Conservation (phyloP, 64 coral and sea anemone genomes). For the Trachythela sp. region DNA sequence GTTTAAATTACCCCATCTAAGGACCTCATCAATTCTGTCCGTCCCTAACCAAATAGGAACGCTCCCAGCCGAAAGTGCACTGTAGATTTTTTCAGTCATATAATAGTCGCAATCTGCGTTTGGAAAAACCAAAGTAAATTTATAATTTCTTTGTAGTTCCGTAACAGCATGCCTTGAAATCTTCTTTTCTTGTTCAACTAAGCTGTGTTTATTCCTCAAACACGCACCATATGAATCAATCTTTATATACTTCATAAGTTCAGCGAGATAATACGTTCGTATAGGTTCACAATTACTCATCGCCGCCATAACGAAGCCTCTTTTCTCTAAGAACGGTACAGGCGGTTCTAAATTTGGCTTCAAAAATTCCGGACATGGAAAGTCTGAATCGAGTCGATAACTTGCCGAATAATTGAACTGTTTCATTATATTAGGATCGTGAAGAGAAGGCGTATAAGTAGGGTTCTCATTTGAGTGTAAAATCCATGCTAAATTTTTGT, state of each 20-base stretch:
- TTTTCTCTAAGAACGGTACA: conserved; percentile 57
- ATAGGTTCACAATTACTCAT: conserved; percentile 93
- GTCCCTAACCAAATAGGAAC: conserved; percentile 26
- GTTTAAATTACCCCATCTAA: neutral
- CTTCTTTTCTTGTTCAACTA: neutral
- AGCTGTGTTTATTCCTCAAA: conserved; percentile 67
- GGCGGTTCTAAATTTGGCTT: conserved; percentile 73
- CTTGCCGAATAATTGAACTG: conserved; percentile 77
- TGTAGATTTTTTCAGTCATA: neutral
- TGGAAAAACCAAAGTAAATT: conserved; percentile 9
- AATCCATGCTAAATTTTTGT: conserved; percentile 86
- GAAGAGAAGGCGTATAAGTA: conserved; percentile 69
- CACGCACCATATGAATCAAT: conserved; percentile 85
- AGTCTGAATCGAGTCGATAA: conserved; percentile 93
- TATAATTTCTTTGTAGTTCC: neutral
- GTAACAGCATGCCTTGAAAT: neutral
- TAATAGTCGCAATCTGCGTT: conserved; percentile 33
- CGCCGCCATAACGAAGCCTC: conserved; percentile 62
- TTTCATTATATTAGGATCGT: conserved; percentile 62
- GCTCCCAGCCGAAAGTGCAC: neutral
- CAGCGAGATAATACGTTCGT: conserved; percentile 65
- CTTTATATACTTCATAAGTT: conserved; percentile 84
- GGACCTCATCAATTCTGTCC: conserved; percentile 20
- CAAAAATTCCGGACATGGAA: conserved; percentile 76
- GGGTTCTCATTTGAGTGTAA: conserved; percentile 96